Conservation (phyloP, 2,113 vertebrate genomes). For the Cyprinodon brontotheroides region DNA sequence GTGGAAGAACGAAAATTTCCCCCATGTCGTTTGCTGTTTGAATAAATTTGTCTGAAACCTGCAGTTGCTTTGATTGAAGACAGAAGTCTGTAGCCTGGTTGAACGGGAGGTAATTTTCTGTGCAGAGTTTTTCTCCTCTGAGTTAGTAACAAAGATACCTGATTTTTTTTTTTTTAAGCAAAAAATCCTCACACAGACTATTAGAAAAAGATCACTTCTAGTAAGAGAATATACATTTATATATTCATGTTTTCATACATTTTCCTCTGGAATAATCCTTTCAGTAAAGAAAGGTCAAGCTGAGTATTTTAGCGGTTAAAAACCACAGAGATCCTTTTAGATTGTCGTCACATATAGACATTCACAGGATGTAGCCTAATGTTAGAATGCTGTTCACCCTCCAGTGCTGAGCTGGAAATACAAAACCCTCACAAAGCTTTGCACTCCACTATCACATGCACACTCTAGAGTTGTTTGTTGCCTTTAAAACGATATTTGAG, state of each 20-base stretch:
- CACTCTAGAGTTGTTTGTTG: slow-evolving; percentile 12
- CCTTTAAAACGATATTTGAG: slow-evolving; percentile 48
- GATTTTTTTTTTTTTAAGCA: background rate
- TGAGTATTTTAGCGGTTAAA: slow-evolving; percentile 21
- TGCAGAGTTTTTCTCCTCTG: slow-evolving; percentile 19
- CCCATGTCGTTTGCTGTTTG: slow-evolving; percentile 45
- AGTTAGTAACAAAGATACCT: slow-evolving; percentile 6
- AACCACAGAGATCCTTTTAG: slow-evolving; percentile 2
- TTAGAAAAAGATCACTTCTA: slow-evolving; percentile 1
- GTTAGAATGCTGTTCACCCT: background rate
- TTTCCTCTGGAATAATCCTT: slow-evolving; percentile 18
- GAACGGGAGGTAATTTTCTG: slow-evolving; percentile 25
- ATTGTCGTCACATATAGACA: slow-evolving; percentile 17
- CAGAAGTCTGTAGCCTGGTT: slow-evolving; percentile 29
- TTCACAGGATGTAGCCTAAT: slow-evolving; percentile 4
- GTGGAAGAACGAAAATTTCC: slow-evolving; percentile 47
- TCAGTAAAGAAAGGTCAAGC: slow-evolving; percentile 47
- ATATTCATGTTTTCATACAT: background rate
- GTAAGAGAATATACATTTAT: slow-evolving; percentile 9
- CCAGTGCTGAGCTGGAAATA: background rate
- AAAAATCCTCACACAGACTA: background rate
- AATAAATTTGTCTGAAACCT: slow-evolving; percentile 61
- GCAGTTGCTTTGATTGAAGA: slow-evolving; percentile 32
- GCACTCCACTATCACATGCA: slow-evolving; percentile 15
- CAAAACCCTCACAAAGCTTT: slow-evolving; percentile 16